Percentiles rank a stretch among this genome's conserved stretches.
phyloP scores from a whole-genome alignment of 2,113 vertebrate species.

The Actenoides lindsayi region DNA sequence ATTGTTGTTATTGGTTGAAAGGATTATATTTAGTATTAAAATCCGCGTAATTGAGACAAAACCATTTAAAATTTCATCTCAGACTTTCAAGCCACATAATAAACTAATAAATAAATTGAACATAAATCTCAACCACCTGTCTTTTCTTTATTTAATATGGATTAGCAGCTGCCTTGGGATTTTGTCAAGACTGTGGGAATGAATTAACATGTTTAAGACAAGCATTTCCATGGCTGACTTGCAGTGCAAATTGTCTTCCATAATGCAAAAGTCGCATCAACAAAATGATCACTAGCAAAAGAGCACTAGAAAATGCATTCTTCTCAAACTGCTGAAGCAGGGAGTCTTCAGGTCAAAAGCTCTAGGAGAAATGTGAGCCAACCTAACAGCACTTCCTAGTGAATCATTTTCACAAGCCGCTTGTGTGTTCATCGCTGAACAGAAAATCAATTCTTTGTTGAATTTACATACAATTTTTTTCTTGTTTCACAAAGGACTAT shows the following conservation, averaged over 20 bases:
- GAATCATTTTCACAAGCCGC: not conserved
- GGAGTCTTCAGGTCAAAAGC: not conserved
- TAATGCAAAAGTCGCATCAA: not conserved
- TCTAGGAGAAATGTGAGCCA: not conserved
- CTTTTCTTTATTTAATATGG: conserved; percentile 6
- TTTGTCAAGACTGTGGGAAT: conserved; percentile 51
- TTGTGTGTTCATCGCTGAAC: not conserved
- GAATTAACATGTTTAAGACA: conserved; percentile 15
- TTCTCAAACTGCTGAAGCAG: not conserved
- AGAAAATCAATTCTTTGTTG: not conserved
- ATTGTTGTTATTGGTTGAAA: not conserved
- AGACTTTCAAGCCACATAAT: not conserved
- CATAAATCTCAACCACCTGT: conserved; percentile 13
- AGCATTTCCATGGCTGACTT: conserved; percentile 19
- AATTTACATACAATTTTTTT: not conserved
- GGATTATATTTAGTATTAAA: not conserved
- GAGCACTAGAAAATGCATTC: conserved; percentile 9
- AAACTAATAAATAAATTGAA: conserved; percentile 23
- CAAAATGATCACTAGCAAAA: not conserved
- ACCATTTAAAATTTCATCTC: not conserved
- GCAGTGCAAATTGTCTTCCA: conserved; percentile 1
- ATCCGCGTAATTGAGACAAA: not conserved
- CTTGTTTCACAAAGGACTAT: not conserved
- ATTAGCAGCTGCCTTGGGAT: conserved; percentile 42
- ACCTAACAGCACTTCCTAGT: not conserved